Conservation (phyloP, 2,888 invertebrate genomes). For the Aleiodes alternator region DNA sequence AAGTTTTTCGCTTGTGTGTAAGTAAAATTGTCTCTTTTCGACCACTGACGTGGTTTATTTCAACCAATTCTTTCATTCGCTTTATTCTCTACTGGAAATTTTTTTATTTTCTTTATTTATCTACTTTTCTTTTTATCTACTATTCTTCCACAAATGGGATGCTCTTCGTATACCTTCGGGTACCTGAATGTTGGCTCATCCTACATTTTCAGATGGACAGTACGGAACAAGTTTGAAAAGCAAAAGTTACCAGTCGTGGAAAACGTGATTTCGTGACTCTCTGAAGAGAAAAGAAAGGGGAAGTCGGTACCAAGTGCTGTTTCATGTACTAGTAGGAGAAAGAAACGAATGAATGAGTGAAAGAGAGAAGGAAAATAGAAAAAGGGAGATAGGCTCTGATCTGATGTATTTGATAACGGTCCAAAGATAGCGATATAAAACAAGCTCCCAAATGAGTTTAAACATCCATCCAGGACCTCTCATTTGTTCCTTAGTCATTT, state of each 20-base stretch:
- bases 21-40: slow-evolving; percentile 61
- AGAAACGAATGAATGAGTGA: slow-evolving; percentile 55
- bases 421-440: neutral
- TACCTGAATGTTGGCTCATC: slow-evolving; percentile 43
- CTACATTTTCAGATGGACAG: slow-evolving; percentile 24
- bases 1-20: slow-evolving; percentile 59
- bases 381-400: slow-evolving; percentile 7
- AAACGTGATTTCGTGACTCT: slow-evolving; percentile 66
- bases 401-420: slow-evolving; percentile 16
- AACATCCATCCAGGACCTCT: too few species aligned
- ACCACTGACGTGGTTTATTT: slow-evolving; percentile 62
- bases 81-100: slow-evolving; percentile 31
- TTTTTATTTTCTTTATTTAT: neutral
- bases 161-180: slow-evolving; percentile 30
- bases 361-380: slow-evolving; percentile 27
- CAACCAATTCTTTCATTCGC: slow-evolving; percentile 55
- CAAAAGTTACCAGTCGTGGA: slow-evolving; percentile 60
- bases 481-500: too few species aligned
- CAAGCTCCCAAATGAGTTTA: neutral
- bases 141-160: slow-evolving; percentile 27
- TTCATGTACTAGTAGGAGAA: slow-evolving; percentile 28
- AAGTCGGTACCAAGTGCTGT: slow-evolving; percentile 14
- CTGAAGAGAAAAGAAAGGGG: slow-evolving; percentile 14
- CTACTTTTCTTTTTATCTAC: slow-evolving; percentile 15
- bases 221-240: slow-evolving; percentile 59